Evolutionary conservation across 2,888 invertebrate genomes (phyloP), one percentile per base, ranked within the genome.

Genomic region (Pediacus dermestoides): DNA sequence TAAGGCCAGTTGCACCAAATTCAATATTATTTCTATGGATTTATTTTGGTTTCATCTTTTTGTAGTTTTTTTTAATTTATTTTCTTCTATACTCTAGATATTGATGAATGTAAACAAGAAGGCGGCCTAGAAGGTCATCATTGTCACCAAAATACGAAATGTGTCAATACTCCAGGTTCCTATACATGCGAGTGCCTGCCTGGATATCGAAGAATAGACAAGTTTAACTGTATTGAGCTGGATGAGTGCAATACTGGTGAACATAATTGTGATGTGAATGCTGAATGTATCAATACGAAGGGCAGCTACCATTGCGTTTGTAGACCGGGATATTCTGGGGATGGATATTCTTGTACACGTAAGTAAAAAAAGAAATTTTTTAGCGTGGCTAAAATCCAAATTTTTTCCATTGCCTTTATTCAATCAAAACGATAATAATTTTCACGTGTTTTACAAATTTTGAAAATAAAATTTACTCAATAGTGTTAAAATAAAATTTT

Each of bases 111-210:
- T 68, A 76, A 79, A 61, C 77, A 80, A 57, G 79, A 82, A 51
- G 89, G 87, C 31, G 86, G 83, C 9, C 74, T 80, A 34, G 80
- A 82, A 60, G 88, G 89, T 11, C 88, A 90, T 69, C 88, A 90
- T 70, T 91, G 91, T 68, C 82, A 86, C 67, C 79, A 80, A 50
- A 87, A 89, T 73, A 88, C 89, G 37, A 76, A 76, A 48, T 92
- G 91, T 68, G 80, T 88, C 50, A 91, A 91, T 72, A 83, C 83
- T 26, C 73, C 80, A 37, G 90, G 91, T 41, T 81, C 85, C 48
- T 91, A 90, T 70, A 77, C 80, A 48, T 92, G 91, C 71, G 82
- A 87, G 70, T 92, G 91, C 70, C 73, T 84, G 55, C 77, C 81
- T 12, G 90, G 90, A 3, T 88, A 86, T 69, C 76, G 78, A 44